Percentiles rank a stretch among this genome's conserved stretches.
These are phyloP conservation scores for Fregetta grallaria DNA, from an alignment of 2,113 vertebrate genomes.

Conservation along the genomic window DNA sequence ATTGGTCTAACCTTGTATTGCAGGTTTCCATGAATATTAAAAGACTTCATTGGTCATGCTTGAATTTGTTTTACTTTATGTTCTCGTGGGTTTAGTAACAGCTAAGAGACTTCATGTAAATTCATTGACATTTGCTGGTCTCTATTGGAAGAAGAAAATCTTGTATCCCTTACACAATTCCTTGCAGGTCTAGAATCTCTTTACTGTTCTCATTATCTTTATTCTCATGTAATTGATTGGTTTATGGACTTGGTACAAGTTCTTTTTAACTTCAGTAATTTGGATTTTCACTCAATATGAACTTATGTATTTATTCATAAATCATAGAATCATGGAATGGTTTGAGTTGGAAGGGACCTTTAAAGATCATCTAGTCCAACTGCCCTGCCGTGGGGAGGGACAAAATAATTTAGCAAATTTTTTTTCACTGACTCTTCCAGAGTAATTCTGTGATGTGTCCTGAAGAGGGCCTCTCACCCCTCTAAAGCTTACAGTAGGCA, in stretches of 20 bases:
- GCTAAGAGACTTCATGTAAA: background rate
- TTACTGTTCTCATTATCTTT: background rate
- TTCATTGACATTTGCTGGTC: background rate
- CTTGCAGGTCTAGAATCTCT: background rate
- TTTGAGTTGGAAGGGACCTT: background rate
- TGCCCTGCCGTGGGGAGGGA: background rate
- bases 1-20: slow-evolving; percentile 16
- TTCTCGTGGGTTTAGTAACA: background rate
- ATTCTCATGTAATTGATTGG: background rate
- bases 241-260: background rate
- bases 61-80: slow-evolving; percentile 8
- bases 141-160: background rate
- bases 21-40: background rate
- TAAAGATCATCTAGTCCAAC: background rate
- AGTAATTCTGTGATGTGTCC: background rate
- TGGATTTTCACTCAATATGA: background rate
- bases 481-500: background rate
- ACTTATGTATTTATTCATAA: background rate
- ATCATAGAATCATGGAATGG: background rate
- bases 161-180: background rate
- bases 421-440: background rate
- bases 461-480: background rate
- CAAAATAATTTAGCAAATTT: background rate
- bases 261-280: background rate
- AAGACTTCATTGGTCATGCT: background rate